These are phyloP conservation scores for Bufo gargarizans DNA, from an alignment of 2,113 vertebrate species.

Conservation along the genomic window DNA sequence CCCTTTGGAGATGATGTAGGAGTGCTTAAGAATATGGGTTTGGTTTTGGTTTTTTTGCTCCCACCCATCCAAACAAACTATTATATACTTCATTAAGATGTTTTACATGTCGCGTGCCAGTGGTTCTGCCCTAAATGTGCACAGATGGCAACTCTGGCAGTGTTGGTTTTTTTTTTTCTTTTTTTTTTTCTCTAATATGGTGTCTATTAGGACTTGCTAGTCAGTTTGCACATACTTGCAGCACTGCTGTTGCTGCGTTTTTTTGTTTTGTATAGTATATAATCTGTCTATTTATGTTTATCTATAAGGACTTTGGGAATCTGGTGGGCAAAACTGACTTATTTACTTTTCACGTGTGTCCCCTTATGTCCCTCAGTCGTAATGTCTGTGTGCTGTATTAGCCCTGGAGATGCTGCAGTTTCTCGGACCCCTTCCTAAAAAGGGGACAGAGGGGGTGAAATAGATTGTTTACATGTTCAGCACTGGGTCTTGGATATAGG, in stretches of 20 bases:
- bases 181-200: neutral
- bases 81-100: too few relatives aligned
- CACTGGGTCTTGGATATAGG: neutral
- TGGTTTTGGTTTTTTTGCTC: too few relatives aligned
- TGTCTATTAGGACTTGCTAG: neutral
- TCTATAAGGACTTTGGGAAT: neutral
- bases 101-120: neutral
- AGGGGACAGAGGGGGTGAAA: neutral
- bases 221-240: constrained; percentile 47
- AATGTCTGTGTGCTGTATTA: constrained; percentile 5
- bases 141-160: neutral
- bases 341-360: neutral
- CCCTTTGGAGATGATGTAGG: neutral
- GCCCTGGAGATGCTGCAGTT: constrained; percentile 48
- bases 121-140: neutral
- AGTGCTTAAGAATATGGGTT: neutral
- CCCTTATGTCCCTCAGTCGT: neutral
- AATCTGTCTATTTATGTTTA: constrained; percentile 49
- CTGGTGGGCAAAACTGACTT: neutral
- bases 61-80: too few relatives aligned
- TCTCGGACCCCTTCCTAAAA: neutral
- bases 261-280: neutral
- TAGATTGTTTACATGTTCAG: constrained; percentile 9
- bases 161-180: neutral
- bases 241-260: neutral